phyloP scores from a whole-genome alignment of 2,113 vertebrate genomes.

The Leucosticte australis region DNA sequence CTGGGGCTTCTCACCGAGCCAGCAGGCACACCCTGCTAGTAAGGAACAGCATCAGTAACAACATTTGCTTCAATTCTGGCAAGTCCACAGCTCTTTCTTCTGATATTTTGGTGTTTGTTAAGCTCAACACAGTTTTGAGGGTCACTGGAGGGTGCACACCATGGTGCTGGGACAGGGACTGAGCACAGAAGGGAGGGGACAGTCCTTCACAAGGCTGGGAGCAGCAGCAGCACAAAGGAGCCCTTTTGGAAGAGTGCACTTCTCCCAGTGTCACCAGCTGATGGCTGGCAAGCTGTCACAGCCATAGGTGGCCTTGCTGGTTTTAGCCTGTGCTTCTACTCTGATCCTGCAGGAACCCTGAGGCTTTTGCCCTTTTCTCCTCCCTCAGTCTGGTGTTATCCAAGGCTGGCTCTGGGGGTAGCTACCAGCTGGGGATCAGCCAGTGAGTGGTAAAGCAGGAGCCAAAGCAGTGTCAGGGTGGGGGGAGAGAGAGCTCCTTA shows the following conservation, averaged over 20 bases:
- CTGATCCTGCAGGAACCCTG: not conserved
- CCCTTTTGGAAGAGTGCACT: not conserved
- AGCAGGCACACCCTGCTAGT: not conserved
- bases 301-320: not conserved
- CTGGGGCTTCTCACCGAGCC: not conserved
- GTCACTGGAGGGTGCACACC: not conserved
- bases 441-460: not conserved
- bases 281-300: not conserved
- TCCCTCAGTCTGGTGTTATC: not conserved
- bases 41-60: not conserved
- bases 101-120: not conserved
- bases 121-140: not conserved
- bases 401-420: not conserved
- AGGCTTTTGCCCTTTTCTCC: not conserved
- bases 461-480: not conserved
- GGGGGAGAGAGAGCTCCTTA: not conserved
- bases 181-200: not conserved
- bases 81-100: not conserved
- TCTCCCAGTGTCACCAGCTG: not conserved
- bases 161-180: fast-evolving
- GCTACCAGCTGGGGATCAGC: not conserved
- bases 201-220: not conserved
- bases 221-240: not conserved
- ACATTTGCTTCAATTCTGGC: not conserved
- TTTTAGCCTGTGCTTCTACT: not conserved